phyloP scores from a whole-genome alignment of 2,797 vertebrate genomes.

The Streptopelia turtur region DNA sequence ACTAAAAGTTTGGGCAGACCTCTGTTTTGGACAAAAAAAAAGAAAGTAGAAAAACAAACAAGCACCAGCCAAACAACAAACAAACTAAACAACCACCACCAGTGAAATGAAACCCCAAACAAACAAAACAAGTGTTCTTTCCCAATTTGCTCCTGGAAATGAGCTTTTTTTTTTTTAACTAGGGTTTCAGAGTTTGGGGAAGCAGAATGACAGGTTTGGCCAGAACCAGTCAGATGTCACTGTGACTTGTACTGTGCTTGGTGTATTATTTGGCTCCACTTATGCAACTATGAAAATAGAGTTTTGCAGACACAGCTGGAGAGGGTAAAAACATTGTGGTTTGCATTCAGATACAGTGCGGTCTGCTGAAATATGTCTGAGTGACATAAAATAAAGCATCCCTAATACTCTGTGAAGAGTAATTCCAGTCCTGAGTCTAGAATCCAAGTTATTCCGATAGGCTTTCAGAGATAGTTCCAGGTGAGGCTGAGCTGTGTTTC shows the following conservation, averaged over 20 bases:
- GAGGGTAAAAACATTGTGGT: neutral
- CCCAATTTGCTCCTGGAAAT: neutral
- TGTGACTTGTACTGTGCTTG: neutral
- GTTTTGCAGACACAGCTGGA: neutral
- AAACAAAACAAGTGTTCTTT: neutral
- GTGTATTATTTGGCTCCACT: neutral
- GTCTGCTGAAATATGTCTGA: neutral
- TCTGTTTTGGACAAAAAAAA: neutral
- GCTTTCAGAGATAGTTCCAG: neutral
- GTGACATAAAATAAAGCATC: neutral
- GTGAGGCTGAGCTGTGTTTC: neutral
- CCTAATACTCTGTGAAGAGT: neutral
- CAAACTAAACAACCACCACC: too few species aligned
- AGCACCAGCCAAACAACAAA: neutral
- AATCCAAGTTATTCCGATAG: neutral
- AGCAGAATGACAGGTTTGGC: neutral
- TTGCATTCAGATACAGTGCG: neutral
- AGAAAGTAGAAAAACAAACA: fast-evolving
- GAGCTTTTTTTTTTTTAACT: too few species aligned
- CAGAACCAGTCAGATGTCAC: neutral
- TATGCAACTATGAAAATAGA: neutral
- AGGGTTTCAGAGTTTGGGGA: neutral
- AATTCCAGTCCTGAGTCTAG: neutral
- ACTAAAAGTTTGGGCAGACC: neutral
- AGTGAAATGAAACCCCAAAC: too few species aligned